Conservation (phyloP, 35 echinoderm and acorn worm genomes). For the Eucidaris tribuloides region DNA sequence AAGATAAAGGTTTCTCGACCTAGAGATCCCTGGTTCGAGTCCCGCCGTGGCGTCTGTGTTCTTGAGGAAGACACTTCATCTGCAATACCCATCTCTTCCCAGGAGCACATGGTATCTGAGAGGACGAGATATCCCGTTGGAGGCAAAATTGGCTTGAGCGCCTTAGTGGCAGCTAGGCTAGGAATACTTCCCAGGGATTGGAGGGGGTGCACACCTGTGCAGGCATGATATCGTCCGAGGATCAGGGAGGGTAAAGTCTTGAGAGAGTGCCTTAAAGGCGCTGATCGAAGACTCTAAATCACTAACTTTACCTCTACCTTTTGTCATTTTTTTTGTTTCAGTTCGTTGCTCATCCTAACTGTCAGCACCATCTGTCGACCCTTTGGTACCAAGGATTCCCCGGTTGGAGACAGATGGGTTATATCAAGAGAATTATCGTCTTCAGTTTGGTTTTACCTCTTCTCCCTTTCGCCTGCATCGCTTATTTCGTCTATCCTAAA, state of each 20-base stretch:
- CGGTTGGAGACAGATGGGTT: constrained; percentile 21
- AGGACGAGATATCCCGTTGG: too few relatives aligned
- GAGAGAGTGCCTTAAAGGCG: neutral
- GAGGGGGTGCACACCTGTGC: too few relatives aligned
- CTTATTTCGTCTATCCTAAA: constrained; percentile 53
- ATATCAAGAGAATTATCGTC: constrained; percentile 20
- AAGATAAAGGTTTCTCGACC: too few relatives aligned
- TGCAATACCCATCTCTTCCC: too few relatives aligned
- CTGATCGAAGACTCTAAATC: neutral
- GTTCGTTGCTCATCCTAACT: constrained; percentile 85
- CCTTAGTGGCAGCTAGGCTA: neutral
- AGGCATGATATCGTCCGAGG: too few relatives aligned
- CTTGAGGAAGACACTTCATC: too few relatives aligned
- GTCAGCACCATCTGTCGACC: constrained; percentile 74
- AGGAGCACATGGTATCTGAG: too few relatives aligned
- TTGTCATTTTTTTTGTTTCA: neutral
- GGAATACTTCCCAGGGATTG: too few relatives aligned
- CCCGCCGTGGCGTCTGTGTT: too few relatives aligned
- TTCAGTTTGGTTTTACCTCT: constrained; percentile 23
- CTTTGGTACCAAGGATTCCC: constrained; percentile 79
- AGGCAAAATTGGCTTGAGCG: too few relatives aligned
- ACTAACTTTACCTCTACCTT: neutral
- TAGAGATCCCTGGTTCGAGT: too few relatives aligned
- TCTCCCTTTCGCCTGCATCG: constrained; percentile 27
- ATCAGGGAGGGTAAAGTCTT: too few relatives aligned